Evolutionary conservation across 2,797 vertebrate species (phyloP).

Genomic region (Ctenopoma multispine): DNA sequence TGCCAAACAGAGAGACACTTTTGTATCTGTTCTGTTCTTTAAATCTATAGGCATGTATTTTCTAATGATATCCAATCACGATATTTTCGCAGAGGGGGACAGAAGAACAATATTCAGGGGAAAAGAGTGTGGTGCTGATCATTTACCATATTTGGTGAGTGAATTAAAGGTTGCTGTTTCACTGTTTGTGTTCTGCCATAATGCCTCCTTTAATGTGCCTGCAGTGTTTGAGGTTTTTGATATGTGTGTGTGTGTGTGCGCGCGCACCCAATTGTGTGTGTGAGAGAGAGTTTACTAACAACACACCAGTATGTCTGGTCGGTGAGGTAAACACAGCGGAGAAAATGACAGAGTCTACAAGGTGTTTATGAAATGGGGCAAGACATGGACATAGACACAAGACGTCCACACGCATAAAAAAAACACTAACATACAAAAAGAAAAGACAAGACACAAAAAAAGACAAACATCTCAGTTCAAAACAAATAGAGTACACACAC

Average conservation of each 20-base stretch:
- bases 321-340: constrained; percentile 80
- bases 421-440: constrained; percentile 51
- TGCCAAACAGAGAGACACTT: constrained; percentile 65
- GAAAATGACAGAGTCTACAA: constrained; percentile 85
- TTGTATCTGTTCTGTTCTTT: constrained; percentile 65
- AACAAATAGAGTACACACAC: constrained; percentile 57
- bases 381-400: constrained; percentile 63
- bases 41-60: constrained; percentile 57
- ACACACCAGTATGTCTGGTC: constrained; percentile 76
- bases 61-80: constrained; percentile 47
- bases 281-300: constrained; percentile 79
- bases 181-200: constrained; percentile 56
- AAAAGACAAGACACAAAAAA: constrained; percentile 49
- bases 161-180: constrained; percentile 69
- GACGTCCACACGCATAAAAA: constrained; percentile 40
- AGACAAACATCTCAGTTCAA: constrained; percentile 65
- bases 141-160: constrained; percentile 68
- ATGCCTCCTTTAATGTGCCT: constrained; percentile 75
- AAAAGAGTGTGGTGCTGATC: constrained; percentile 50
- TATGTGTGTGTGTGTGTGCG: constrained; percentile 19
- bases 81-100: constrained; percentile 25
- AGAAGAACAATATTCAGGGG: constrained; percentile 45
- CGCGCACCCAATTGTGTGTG: constrained; percentile 17
- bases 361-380: constrained; percentile 82
- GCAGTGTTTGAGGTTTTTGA: constrained; percentile 51